phyloP scores from a whole-genome alignment of 2,797 vertebrate species.

The Buphagus erythrorhynchus region DNA sequence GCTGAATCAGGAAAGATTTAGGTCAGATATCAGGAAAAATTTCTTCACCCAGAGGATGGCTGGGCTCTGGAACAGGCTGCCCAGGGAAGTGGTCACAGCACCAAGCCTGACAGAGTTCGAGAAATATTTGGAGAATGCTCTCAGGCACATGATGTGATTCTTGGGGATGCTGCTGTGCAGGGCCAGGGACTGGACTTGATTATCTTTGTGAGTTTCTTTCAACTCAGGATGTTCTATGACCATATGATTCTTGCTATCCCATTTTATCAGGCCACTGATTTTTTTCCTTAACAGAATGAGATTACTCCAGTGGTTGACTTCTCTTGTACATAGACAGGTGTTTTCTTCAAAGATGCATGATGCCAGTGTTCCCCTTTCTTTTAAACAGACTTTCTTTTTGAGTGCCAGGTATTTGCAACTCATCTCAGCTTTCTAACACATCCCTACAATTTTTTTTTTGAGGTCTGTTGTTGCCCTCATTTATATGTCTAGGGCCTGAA shows the following conservation, averaged over 20 bases:
- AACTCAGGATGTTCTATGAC: neutral
- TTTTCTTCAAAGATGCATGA: neutral
- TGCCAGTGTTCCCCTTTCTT: neutral
- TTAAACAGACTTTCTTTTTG: neutral
- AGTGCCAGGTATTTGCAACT: neutral
- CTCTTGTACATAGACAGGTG: neutral
- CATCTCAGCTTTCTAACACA: neutral
- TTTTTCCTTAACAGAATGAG: neutral
- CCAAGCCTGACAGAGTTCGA: neutral
- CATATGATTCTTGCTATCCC: neutral
- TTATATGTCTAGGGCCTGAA: neutral
- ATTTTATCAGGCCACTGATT: neutral
- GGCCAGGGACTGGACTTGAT: rapidly evolving
- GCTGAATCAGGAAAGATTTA: neutral
- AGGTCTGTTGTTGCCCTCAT: neutral
- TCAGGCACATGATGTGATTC: neutral
- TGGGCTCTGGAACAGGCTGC: neutral
- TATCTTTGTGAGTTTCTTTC: neutral
- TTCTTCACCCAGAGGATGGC: neutral
- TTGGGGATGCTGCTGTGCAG: neutral
- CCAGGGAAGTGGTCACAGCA: neutral
- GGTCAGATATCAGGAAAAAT: neutral
- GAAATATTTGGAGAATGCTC: neutral
- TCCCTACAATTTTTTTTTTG: neutral
- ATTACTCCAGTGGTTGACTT: neutral